Conservation (phyloP, 2,113 vertebrate genomes). For the Sisor rabdophorus region DNA sequence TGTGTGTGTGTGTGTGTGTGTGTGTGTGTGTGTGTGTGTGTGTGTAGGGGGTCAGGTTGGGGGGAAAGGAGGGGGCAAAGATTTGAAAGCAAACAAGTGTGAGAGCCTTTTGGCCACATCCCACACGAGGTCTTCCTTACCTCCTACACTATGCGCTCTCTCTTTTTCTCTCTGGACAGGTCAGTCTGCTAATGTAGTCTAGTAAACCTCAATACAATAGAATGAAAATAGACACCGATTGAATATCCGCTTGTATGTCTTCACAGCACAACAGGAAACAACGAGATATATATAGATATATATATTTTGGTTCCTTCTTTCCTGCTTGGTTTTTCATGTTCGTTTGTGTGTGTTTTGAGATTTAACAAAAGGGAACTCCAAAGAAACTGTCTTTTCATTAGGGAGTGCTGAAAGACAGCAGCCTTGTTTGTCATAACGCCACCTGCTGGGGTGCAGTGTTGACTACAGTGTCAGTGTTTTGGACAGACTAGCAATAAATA, state of each 20-base stretch:
- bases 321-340: too few species aligned
- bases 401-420: constrained; percentile 33
- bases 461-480: background rate
- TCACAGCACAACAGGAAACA: constrained; percentile 38
- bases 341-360: too few species aligned
- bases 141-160: background rate
- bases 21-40: constrained; percentile 7
- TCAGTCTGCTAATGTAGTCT: background rate
- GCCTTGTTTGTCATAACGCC: background rate
- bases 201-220: constrained; percentile 14
- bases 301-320: constrained; percentile 30
- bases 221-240: constrained; percentile 7
- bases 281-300: too few species aligned
- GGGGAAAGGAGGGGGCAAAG: constrained; percentile 52
- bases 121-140: background rate
- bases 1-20: background rate
- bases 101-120: constrained; percentile 37
- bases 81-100: constrained; percentile 66
- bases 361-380: too few species aligned
- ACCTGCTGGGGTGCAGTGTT: background rate
- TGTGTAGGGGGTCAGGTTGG: constrained; percentile 31
- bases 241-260: constrained; percentile 34
- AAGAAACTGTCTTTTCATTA: background rate
- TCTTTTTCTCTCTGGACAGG: background rate
- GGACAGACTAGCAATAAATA: too few species aligned